Evolutionary conservation across 2,888 invertebrate species (phyloP).

Genomic region (Sinhomidia bicolor): DNA sequence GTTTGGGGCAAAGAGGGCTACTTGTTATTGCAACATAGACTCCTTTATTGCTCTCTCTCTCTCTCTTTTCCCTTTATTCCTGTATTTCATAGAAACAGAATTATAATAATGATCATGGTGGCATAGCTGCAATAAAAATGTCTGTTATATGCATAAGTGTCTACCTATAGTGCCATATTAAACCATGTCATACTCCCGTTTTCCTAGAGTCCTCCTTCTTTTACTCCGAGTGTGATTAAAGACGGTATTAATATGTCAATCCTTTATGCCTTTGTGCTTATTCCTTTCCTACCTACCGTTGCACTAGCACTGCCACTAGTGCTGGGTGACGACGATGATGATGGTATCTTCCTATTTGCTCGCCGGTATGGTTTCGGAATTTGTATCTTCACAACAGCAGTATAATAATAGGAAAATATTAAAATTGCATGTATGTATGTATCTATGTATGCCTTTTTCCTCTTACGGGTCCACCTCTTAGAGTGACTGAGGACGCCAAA

Average conservation of each 20-base stretch:
- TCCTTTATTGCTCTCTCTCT: slow-evolving; percentile 1
- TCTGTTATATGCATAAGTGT: not conserved
- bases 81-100: not conserved
- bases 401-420: not conserved
- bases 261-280: slow-evolving; percentile 32
- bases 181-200: slow-evolving; percentile 23
- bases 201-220: slow-evolving; percentile 12
- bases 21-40: too few species aligned
- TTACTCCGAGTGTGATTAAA: slow-evolving; percentile 32
- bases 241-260: slow-evolving; percentile 59
- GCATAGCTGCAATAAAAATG: not conserved
- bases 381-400: not conserved
- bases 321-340: not conserved
- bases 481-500: slow-evolving; percentile 13
- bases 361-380: slow-evolving; percentile 8
- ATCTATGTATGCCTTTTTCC: not conserved
- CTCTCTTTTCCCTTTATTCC: not conserved
- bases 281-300: not conserved
- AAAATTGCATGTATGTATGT: not conserved
- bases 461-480: not conserved
- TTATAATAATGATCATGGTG: not conserved
- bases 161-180: slow-evolving; percentile 34
- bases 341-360: not conserved
- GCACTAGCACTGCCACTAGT: not conserved
- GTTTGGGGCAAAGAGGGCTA: not conserved